These are phyloP conservation scores for Hystrix brachyura DNA, from an alignment of 2,113 vertebrate genomes.

Conservation along the genomic window DNA sequence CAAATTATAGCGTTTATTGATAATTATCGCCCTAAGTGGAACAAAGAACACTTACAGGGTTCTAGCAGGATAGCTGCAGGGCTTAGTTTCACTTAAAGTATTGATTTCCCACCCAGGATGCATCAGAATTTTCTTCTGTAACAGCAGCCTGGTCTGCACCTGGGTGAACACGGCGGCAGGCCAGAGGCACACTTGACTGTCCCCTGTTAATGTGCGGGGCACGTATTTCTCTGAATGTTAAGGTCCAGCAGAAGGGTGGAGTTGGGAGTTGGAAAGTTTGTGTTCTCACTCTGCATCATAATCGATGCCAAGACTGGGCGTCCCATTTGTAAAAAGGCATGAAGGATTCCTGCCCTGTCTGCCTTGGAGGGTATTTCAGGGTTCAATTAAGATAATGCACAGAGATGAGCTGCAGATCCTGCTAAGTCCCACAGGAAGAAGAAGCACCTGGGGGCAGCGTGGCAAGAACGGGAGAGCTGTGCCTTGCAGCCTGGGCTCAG, in stretches of 20 bases:
- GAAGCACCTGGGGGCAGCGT: background rate
- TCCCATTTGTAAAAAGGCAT: background rate
- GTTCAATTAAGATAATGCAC: background rate
- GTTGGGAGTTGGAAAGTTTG: background rate
- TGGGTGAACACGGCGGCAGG: background rate
- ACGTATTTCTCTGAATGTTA: background rate
- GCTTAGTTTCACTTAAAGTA: background rate
- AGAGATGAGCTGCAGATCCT: background rate
- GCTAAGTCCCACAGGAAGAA: background rate
- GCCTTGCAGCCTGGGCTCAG: background rate
- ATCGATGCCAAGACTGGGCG: background rate
- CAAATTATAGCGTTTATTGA: background rate
- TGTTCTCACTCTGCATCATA: background rate
- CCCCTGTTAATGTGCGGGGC: background rate
- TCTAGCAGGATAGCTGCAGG: background rate
- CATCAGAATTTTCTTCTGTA: background rate
- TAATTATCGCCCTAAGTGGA: constrained; percentile 41
- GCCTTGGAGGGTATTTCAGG: background rate
- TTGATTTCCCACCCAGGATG: background rate
- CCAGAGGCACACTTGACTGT: background rate
- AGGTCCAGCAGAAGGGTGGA: too few relatives aligned
- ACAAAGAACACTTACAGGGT: background rate
- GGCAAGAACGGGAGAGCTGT: background rate
- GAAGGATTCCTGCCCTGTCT: background rate
- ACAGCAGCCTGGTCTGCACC: background rate